Conservation (phyloP, 2,888 invertebrate genomes). For the Pheosia tremula region DNA sequence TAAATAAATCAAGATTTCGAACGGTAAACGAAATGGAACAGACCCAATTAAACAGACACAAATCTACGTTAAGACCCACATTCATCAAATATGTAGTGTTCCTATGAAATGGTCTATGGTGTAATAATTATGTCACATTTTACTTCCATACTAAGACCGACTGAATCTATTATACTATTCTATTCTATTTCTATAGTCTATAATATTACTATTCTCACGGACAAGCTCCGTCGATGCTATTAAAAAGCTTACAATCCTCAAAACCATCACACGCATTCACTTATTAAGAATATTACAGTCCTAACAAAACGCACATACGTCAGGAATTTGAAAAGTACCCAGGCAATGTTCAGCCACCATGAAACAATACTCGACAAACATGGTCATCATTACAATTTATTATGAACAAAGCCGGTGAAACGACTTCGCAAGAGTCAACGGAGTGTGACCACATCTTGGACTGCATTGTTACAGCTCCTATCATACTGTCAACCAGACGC, state of each 20-base stretch:
- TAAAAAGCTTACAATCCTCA: not conserved
- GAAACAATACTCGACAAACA: conserved; percentile 66
- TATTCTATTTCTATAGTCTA: not conserved
- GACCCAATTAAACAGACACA: no score
- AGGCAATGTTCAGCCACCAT: conserved; percentile 61
- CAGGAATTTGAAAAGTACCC: conserved; percentile 52
- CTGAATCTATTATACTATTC: no score
- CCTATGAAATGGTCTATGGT: no score
- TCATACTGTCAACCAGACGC: conserved; percentile 72
- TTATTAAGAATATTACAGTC: conserved; percentile 10
- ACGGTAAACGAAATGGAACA: no score
- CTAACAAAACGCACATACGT: conserved; percentile 28
- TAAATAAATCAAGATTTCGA: no score
- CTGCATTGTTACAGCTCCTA: conserved; percentile 69
- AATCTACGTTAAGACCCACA: no score
- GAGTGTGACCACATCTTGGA: conserved; percentile 72
- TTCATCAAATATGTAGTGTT: no score
- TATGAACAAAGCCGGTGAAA: conserved; percentile 75
- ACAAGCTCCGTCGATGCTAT: not conserved
- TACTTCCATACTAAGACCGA: no score
- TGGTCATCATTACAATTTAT: conserved; percentile 68
- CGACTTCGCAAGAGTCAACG: conserved; percentile 75
- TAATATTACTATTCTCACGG: not conserved
- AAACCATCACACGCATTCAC: conserved; percentile 3
- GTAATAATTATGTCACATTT: no score